Percentiles rank a stretch among this genome's conserved stretches.
phyloP scores from a whole-genome alignment of 1,140 invertebrate species.

The Venturia canescens region DNA sequence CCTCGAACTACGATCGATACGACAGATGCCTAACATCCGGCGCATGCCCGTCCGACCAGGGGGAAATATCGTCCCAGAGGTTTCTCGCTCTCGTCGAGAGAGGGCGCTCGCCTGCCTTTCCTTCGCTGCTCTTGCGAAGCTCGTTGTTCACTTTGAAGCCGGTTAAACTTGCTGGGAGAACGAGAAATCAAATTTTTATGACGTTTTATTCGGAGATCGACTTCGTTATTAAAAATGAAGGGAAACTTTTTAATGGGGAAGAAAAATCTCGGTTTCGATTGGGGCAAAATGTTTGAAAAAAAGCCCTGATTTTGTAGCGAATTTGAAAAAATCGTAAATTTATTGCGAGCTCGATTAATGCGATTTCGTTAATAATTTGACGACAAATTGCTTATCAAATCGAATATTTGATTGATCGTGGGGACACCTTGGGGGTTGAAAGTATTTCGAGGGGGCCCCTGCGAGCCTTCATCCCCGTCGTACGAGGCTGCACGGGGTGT shows the following conservation, averaged over 20 bases:
- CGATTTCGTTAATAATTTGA: too few relatives aligned
- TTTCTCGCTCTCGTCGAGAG: conserved; percentile 59
- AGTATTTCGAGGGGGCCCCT: background rate
- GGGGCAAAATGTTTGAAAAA: too few relatives aligned
- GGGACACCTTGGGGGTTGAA: too few relatives aligned
- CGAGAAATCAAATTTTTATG: background rate
- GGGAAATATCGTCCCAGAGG: conserved; percentile 10
- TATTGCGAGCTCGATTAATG: too few relatives aligned
- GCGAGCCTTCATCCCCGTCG: background rate
- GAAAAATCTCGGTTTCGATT: too few relatives aligned
- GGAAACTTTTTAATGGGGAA: too few relatives aligned
- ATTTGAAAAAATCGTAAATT: too few relatives aligned
- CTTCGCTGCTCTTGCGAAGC: conserved; percentile 51
- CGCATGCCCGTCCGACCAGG: conserved; percentile 65
- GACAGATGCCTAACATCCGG: conserved; percentile 70
- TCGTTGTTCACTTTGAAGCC: conserved; percentile 12
- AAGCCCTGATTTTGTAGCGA: too few relatives aligned
- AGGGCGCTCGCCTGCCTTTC: conserved; percentile 58
- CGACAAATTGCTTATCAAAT: too few relatives aligned
- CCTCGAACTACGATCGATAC: conserved; percentile 70
- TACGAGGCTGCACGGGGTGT: conserved; percentile 11
- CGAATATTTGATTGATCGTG: background rate
- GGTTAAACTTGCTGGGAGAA: background rate
- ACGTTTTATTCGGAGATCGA: too few relatives aligned
- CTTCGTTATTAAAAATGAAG: too few relatives aligned